These are phyloP conservation scores for Aphrocallistes beatrix DNA, from an alignment of 37 sponge, comb jelly and placozoan species.

Conservation along the genomic window DNA sequence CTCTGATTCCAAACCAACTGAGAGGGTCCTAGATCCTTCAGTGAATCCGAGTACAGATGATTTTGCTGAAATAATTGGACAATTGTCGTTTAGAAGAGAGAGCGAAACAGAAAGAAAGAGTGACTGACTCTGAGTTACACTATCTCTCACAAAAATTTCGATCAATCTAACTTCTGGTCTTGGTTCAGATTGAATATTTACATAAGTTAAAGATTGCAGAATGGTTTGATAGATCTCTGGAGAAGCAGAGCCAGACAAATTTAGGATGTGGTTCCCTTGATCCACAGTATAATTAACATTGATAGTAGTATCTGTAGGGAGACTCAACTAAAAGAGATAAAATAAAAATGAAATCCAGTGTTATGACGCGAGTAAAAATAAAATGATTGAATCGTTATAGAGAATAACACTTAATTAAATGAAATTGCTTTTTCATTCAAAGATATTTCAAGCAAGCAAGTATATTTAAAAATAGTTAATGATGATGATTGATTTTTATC, in stretches of 20 bases:
- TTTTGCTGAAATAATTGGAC: background rate
- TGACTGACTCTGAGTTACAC: background rate
- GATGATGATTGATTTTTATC: too few relatives aligned
- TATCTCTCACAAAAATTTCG: background rate
- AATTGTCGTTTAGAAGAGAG: background rate
- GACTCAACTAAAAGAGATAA: background rate
- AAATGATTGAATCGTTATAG: background rate
- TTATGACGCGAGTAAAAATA: background rate
- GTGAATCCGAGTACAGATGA: background rate
- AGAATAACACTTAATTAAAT: background rate
- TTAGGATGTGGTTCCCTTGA: background rate
- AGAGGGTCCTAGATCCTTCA: background rate
- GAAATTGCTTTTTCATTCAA: too few relatives aligned
- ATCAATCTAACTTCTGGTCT: background rate
- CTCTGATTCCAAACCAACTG: background rate
- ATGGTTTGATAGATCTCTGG: background rate
- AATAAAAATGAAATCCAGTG: background rate
- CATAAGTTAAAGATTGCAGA: background rate
- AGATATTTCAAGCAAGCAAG: too few relatives aligned
- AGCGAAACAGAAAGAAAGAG: background rate
- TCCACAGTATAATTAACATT: background rate
- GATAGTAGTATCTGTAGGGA: background rate
- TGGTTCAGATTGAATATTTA: background rate
- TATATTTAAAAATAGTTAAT: too few relatives aligned
- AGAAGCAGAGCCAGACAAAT: background rate